Base-by-base conservation (phyloP, 2,113 vertebrate species). In the Halcyon senegalensis region DNA sequence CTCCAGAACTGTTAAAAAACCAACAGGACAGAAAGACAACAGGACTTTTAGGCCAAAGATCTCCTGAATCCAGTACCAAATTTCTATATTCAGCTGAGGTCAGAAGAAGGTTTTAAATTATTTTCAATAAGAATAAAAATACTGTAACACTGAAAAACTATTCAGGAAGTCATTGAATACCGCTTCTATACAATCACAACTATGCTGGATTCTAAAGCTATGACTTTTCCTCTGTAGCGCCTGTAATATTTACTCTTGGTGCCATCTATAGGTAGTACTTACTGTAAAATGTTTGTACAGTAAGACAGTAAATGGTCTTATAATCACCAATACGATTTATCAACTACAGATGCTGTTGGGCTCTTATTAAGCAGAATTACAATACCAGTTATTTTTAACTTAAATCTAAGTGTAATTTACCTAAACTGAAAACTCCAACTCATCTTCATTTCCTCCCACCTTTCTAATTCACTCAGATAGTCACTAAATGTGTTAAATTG, bases 181-280 rank as follows among this genome's bases (percentile, higher is more conserved):
- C 39, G 23, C 31, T 67, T 73, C 75, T 39, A 33, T 43, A 58
- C 23, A 63, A 84, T 30, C 51, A 50, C 0, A 4, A 51, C 31
- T 43, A 67, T 33, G 13, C 18, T 56, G 19, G 10, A 77, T 66
- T 81, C 27, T 68, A 70, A 74, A 84, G 43, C 58, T 76, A 12
- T 23, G 11, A 75, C 20, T 84, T 88, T 46, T 59, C 44, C 68
- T 67, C 3, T 53, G 33, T 23, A 60, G 46, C 2, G 56, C 60
- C 51, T 53, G 18, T 64, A 78, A 33, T n/a, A 78, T 89, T 93
- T 87, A 94, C 56, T 90, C 77, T 78, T 93, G 63, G 76, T 96
- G 88, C 88, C 93, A 96, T 31, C 91, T 95, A 83, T 93, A 89
- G 93, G 77, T 91, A 94, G 48, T 39, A 48, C 25, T 74, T 62